Base-by-base conservation (phyloP, 2,797 vertebrate species). In the Bradypodion ventrale region DNA sequence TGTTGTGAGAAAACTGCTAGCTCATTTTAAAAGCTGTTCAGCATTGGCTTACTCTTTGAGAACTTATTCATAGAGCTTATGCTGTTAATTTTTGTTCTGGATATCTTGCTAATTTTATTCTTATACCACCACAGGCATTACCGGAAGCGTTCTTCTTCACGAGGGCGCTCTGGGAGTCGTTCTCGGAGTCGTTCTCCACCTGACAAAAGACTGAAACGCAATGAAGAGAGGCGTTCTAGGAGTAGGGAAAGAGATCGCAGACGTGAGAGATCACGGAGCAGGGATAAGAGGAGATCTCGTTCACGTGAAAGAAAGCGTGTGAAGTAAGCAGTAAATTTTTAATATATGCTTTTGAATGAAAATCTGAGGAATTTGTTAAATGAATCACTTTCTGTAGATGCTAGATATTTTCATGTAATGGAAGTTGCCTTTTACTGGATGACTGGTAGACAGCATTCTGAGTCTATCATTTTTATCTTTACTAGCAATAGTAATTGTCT, bases 191-290 rank as follows among this genome's bases (percentile, higher is more conserved):
- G 98, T 0, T 99, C 99, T 42, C 98, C 99, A 0, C 93, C 96
- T 1, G 98, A 99, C 91, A 99, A 99, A 91, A 97, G 99, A 87
- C 96, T 96, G 15, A 99, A 99, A 76, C 97, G 97, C 10, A 98
- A 98, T 32, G 98, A 99, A 56, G 95, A 97, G n/a, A 91, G 95
- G 2, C 94, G 95, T 0, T 97, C 97, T 5, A 90, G 98, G 56
- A 97, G 97, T 49, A 91, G 97, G 32, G 97, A 97, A 0, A 94
- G 98, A n/a, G 98, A 98, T 0, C 96, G 98, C 0, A 95, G 95
- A 27, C 94, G 98, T 4, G 96, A 96, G 83, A 92, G 98, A 9
- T 97, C 98, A 0, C 96, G 98, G 44, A 98, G 98, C 83, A 94
- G 98, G 83, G 98, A 99, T 79, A 97, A 98, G 78, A 97, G 98